A percentile compares a stretch with the other conserved stretches of the same genome.
These are phyloP conservation scores for Bhutanitis thaidina DNA, from an alignment of 2,888 invertebrate genomes.

Conservation along the genomic window DNA sequence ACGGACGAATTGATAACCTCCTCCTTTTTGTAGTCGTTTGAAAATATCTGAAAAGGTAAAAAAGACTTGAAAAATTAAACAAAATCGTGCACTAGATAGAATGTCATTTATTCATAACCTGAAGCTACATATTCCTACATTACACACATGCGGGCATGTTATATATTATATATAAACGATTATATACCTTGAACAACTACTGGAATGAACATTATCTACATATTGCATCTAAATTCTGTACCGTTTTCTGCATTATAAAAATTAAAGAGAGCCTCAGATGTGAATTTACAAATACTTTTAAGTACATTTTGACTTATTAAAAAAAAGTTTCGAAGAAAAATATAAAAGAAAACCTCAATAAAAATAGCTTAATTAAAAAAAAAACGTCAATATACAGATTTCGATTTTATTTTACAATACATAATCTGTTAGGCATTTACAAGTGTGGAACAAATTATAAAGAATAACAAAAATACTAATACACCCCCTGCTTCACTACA, in stretches of 20 bases:
- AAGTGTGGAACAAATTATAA: conserved; percentile 1
- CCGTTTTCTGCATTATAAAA: conserved; percentile 22
- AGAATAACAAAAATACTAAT: background rate
- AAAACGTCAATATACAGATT: background rate
- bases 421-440: background rate
- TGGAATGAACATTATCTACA: conserved; percentile 37
- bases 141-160: conserved; percentile 19
- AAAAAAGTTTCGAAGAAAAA: conserved; percentile 25
- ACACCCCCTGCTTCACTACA: background rate
- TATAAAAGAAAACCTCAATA: conserved; percentile 17
- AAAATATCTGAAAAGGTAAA: too few species aligned
- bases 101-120: conserved; percentile 48
- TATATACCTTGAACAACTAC: conserved; percentile 14
- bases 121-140: conserved; percentile 32
- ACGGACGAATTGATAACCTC: too few species aligned
- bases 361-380: background rate
- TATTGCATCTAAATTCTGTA: conserved; percentile 11
- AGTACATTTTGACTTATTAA: conserved; percentile 47
- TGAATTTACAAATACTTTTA: conserved; percentile 41
- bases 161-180: conserved; percentile 11
- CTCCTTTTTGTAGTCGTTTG: too few species aligned
- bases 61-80: conserved; percentile 51
- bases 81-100: conserved; percentile 45
- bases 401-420: background rate
- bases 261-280: conserved; percentile 48